Conservation (phyloP, 92 coral and sea anemone species). For the Epizoanthus illoricatus region DNA sequence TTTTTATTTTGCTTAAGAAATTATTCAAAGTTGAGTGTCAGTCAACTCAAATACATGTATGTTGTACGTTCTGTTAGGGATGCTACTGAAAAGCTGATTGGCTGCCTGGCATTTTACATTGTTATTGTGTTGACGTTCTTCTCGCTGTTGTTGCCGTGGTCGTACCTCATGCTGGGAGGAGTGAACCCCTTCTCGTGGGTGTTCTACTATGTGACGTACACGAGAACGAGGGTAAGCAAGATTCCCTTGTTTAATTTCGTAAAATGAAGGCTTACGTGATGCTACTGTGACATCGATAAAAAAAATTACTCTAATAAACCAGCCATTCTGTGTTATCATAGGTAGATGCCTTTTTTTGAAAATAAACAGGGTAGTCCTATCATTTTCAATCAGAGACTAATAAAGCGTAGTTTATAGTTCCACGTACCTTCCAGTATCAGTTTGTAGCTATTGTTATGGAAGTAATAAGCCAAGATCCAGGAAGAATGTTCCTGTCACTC, state of each 20-base stretch:
- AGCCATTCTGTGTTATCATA: not conserved
- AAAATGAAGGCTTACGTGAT: too few relatives aligned
- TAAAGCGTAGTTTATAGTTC: too few relatives aligned
- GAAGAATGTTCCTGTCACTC: too few relatives aligned
- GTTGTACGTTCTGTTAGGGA: constrained; percentile 51
- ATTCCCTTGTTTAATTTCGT: not conserved
- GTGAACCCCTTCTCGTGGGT: constrained; percentile 84
- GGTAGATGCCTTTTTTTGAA: too few relatives aligned
- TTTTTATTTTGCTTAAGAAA: not conserved
- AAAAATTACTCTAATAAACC: too few relatives aligned
- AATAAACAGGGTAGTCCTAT: too few relatives aligned
- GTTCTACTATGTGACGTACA: constrained; percentile 53
- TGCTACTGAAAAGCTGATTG: constrained; percentile 64
- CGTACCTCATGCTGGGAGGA: constrained; percentile 84
- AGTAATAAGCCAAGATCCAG: too few relatives aligned
- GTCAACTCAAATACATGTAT: not conserved
- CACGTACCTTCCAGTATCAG: too few relatives aligned
- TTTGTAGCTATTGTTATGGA: too few relatives aligned
- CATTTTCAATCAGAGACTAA: too few relatives aligned
- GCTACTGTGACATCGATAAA: too few relatives aligned
- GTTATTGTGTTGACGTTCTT: constrained; percentile 68
- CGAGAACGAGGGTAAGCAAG: constrained; percentile 66
- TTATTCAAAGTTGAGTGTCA: not conserved
- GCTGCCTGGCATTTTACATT: constrained; percentile 74
- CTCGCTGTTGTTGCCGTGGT: constrained; percentile 83